Conservation (phyloP, 2,797 vertebrate species). For the Myotis vivesi region DNA sequence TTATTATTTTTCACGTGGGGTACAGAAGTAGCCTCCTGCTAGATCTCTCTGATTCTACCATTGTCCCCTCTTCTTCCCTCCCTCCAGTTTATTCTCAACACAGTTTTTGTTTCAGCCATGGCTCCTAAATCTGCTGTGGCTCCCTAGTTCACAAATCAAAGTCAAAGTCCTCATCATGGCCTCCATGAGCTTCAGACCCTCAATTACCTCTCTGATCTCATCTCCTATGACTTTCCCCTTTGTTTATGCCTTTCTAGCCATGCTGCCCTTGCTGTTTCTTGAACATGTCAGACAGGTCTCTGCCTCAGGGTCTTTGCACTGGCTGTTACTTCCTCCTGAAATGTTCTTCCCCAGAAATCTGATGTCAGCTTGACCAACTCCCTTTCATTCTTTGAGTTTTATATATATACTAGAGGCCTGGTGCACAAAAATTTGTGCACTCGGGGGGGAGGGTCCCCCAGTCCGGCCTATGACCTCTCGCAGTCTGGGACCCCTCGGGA, state of each 20-base stretch:
- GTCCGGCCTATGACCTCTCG: no score
- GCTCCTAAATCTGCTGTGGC: background rate
- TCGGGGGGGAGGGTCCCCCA: no score
- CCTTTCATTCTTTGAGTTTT: conserved; percentile 9
- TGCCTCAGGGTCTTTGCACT: background rate
- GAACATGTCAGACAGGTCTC: background rate
- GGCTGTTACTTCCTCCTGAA: background rate
- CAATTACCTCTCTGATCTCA: background rate
- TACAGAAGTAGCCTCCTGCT: background rate
- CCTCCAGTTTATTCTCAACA: background rate
- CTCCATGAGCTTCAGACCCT: background rate
- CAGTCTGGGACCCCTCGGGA: no score
- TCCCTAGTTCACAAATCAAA: background rate
- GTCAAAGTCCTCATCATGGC: background rate
- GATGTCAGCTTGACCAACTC: background rate
- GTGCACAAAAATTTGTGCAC: no score
- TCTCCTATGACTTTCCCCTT: background rate
- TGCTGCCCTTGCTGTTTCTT: background rate
- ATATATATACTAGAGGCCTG: no score
- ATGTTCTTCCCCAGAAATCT: background rate
- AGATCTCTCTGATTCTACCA: background rate
- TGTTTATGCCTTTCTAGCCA: background rate
- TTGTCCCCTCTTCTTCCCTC: background rate
- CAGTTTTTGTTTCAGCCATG: background rate
- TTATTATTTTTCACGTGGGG: background rate